phyloP scores from a whole-genome alignment of 2,888 invertebrate genomes.

The Meganola albula region DNA sequence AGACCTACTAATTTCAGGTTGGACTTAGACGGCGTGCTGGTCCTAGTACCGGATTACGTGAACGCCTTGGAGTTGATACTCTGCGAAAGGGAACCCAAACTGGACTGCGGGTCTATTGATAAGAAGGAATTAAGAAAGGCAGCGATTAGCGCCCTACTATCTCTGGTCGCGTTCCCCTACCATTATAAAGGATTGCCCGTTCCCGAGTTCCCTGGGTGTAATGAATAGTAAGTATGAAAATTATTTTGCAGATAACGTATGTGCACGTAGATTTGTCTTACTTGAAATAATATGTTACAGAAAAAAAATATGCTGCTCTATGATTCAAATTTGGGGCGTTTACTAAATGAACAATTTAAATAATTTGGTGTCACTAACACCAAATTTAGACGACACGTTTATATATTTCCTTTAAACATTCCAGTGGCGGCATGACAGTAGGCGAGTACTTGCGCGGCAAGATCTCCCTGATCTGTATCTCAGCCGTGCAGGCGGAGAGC shows the following conservation, averaged over 20 bases:
- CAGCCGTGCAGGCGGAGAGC: constrained; percentile 64
- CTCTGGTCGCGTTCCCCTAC: constrained; percentile 93
- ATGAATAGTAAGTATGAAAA: constrained; percentile 68
- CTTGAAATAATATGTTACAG: too few species aligned
- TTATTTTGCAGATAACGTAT: too few species aligned
- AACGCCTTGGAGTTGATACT: constrained; percentile 93
- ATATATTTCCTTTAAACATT: too few species aligned
- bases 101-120: constrained; percentile 83
- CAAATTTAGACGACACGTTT: too few species aligned
- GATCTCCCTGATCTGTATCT: constrained; percentile 60
- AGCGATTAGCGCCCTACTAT: constrained; percentile 93
- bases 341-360: too few species aligned
- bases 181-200: constrained; percentile 90
- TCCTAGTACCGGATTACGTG: constrained; percentile 93
- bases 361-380: too few species aligned
- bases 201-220: constrained; percentile 81
- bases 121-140: constrained; percentile 91
- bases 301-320: too few species aligned
- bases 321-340: too few species aligned
- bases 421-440: constrained; percentile 58
- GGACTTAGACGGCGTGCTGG: constrained; percentile 94
- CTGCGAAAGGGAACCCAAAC: constrained; percentile 87
- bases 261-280: too few species aligned
- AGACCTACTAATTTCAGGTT: constrained; percentile 74
- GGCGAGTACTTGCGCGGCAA: constrained; percentile 56